Percentiles rank a stretch among this genome's conserved stretches.
Conservation (phyloP, 2,888 invertebrate species). For the Rhagophthalmus giganteus region DNA sequence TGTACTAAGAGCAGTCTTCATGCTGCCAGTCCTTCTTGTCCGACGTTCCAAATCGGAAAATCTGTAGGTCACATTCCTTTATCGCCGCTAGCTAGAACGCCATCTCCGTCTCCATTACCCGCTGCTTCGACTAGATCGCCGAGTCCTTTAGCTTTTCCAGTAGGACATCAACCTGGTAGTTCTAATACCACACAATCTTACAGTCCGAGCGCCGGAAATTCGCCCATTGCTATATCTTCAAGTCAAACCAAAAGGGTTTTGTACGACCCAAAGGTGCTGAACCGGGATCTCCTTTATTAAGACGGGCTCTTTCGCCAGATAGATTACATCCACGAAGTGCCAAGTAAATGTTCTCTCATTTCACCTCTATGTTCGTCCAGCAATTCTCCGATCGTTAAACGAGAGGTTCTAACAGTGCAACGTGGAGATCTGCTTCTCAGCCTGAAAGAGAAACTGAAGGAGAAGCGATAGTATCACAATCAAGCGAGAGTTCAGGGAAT, state of each 20-base stretch:
- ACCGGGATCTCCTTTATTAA: conserved; percentile 86
- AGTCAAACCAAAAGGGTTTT: conserved; percentile 64
- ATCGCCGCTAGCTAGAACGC: conserved; percentile 92
- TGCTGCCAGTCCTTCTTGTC: conserved; percentile 50
- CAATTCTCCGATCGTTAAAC: conserved; percentile 52
- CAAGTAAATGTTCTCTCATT: conserved; percentile 73
- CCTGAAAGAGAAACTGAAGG: conserved; percentile 49
- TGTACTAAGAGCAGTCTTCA: conserved; percentile 54
- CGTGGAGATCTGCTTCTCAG: conserved; percentile 52
- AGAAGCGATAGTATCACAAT: conserved; percentile 29
- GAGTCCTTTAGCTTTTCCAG: conserved; percentile 78
- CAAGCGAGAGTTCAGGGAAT: conserved; percentile 15
- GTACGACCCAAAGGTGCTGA: conserved; percentile 80
- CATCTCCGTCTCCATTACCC: conserved; percentile 85
- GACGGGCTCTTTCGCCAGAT: conserved; percentile 89
- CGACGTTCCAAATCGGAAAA: conserved; percentile 75
- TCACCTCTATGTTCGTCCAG: conserved; percentile 73
- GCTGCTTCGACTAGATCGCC: conserved; percentile 84
- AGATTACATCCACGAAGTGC: conserved; percentile 89
- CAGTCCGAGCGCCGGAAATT: conserved; percentile 64
- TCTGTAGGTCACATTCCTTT: conserved; percentile 94
- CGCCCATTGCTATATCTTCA: conserved; percentile 44
- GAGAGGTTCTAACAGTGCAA: conserved; percentile 47
- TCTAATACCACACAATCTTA: conserved; percentile 79
- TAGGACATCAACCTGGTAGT: conserved; percentile 75